Conservation (phyloP, 1,140 invertebrate species). For the Halictus rubicundus region DNA sequence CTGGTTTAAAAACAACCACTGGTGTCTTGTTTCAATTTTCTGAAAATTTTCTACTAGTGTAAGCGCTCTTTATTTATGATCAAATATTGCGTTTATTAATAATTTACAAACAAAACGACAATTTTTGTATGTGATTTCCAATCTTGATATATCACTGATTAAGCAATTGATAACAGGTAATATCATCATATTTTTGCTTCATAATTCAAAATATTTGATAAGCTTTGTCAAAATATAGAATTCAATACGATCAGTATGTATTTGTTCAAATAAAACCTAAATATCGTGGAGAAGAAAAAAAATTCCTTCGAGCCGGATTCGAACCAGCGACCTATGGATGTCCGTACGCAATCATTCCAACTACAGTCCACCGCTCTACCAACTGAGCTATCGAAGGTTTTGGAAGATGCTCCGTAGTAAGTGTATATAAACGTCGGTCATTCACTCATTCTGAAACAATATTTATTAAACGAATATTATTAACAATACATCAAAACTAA, state of each 20-base stretch:
- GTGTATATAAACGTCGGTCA: accelerated
- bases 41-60: background rate
- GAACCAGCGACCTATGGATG: slow-evolving; percentile 72
- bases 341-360: slow-evolving; percentile 54
- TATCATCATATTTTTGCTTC: background rate
- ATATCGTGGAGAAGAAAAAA: slow-evolving; percentile 21
- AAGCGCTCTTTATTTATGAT: background rate
- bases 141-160: background rate
- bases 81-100: background rate
- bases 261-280: slow-evolving; percentile 5
- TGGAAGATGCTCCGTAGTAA: background rate
- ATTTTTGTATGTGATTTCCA: background rate
- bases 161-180: background rate
- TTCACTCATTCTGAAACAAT: background rate
- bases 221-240: background rate
- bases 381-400: slow-evolving; percentile 91
- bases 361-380: slow-evolving; percentile 94
- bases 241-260: background rate
- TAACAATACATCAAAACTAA: too few relatives aligned
- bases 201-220: background rate
- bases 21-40: background rate
- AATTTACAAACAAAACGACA: background rate
- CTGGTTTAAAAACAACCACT: background rate
- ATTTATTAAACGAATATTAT: too few relatives aligned
- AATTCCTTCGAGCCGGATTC: slow-evolving; percentile 70